Evolutionary conservation across 2,888 invertebrate species (phyloP), one percentile per base, ranked within the genome.

Genomic region (Erebia ligea): DNA sequence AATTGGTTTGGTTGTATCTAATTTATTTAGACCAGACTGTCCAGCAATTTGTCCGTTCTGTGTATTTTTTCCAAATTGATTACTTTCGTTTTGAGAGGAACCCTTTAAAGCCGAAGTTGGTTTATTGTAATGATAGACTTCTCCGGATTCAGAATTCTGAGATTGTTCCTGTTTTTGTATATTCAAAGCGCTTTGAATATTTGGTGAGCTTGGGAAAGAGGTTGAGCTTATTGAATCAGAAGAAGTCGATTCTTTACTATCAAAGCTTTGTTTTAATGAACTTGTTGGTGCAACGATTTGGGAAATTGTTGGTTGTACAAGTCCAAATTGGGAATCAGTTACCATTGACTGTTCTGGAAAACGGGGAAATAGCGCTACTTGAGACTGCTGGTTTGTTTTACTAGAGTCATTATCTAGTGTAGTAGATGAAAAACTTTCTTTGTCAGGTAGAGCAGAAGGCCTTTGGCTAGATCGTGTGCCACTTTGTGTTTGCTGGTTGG

Each of bases 91-190:
- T 8, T 64, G 21, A 21, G 67, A 40, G 21, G 68, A 61, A 34
- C 48, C 34, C 9, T 71, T 42, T 25, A 73, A 66, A 2, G 69
- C 61, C 25, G 71, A 70, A 11, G 63, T 42, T 15, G 75, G 77
- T 73, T 77, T 77, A 8, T 70, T 71, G 57, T 76, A 77, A 58
- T 75, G 71, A 25, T 76, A 73, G 13, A 74, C 6, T 69, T 71
- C 73, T 17, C 69, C 74, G 34, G 56, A 48, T 48, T 62, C 48
- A 9, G 21, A 21, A 48, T 62, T 62, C 19, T 19, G 45, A 5
- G 15, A 21, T 19, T 48, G 62, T 17, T 48, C 21, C 45, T 62
- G 17, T 11, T 61, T 61, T 45, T 61, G 61, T 61, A 61, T 17
- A 42, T 40, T 17, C 10, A 59, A 34, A 10, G 17, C n/a, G 10